These are phyloP conservation scores for Arrhamphus sclerolepis DNA, from an alignment of 2,797 vertebrate genomes.

Conservation along the genomic window DNA sequence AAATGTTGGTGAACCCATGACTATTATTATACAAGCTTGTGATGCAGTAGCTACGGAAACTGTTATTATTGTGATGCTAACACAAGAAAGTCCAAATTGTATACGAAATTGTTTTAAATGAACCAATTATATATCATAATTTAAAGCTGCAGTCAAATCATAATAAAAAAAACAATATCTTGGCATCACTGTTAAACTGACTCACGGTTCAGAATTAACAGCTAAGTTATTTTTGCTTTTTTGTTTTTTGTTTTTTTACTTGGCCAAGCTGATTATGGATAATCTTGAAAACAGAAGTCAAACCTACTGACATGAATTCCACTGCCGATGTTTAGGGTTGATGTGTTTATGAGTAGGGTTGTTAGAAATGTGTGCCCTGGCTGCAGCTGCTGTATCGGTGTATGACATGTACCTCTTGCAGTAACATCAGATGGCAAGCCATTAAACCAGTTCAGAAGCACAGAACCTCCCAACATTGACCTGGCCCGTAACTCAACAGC, in stretches of 20 bases:
- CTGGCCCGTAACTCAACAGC: constrained; percentile 54
- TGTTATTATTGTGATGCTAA: too few species aligned
- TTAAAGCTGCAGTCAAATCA: too few species aligned
- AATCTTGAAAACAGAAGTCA: constrained; percentile 24
- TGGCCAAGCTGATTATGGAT: constrained; percentile 22
- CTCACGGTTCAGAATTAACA: too few species aligned
- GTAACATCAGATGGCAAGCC: constrained; percentile 57
- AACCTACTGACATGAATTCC: constrained; percentile 3
- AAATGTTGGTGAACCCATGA: too few species aligned
- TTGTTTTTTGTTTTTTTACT: constrained; percentile 1
- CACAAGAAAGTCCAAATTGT: too few species aligned
- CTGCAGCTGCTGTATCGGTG: constrained; percentile 40
- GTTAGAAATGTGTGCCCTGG: constrained; percentile 26
- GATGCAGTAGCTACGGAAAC: too few species aligned
- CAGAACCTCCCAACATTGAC: constrained; percentile 48
- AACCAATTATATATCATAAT: too few species aligned
- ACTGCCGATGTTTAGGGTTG: constrained; percentile 3
- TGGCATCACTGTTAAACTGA: too few species aligned
- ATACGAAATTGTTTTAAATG: too few species aligned
- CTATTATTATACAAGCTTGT: too few species aligned
- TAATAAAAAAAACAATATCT: too few species aligned
- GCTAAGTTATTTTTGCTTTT: too few species aligned
- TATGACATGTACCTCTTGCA: constrained; percentile 47
- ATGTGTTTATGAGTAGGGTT: constrained; percentile 33
- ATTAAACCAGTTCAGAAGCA: constrained; percentile 54